Evolutionary conservation across 2,797 vertebrate genomes (phyloP), one percentile per base, ranked within the genome.

Genomic region (Eleutherodactylus coqui): DNA sequence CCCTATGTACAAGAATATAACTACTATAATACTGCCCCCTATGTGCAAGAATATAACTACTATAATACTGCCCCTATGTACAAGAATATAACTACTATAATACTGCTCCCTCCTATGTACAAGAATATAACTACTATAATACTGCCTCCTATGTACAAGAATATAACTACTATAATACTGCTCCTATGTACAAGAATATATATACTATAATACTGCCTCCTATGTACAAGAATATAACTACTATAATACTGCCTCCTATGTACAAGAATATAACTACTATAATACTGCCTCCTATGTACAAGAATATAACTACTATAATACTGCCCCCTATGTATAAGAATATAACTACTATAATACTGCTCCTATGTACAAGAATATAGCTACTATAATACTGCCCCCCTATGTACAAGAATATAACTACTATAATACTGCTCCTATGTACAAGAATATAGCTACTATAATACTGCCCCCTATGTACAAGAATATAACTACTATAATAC

Each of bases 211-310:
- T 70, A 70, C 67, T 41, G 36, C 67, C 58, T 11, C 67, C 67
- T 41, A 70, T 70, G 36, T 70, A 41, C 67, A 70, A 41, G 36
- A 41, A 70, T 70, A 41, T 41, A 70, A 70, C 36, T 70, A 41
- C 36, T 70, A 70, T 69, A 69, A 69, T 69, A 21, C 64, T 69
- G 64, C 64, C 47, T 24, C 36, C 67, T 70, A 70, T 70, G 9
- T 70, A 70, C 67, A 70, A 70, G 67, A 69, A 69, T 69, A 69
- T 69, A 69, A 69, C 67, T 69, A 69, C 34, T 69, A 69, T 69
- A 69, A 38, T 69, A 38, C 34, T 38, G 64, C 34, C 7, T 17
- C n/a, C 60, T 67, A 67, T 67, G 4, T 34, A 36, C 62, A 67
- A 67, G 62, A 67, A 34, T 67, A 36, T 67, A 67, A 67, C 62